Evolutionary conservation across 2,113 vertebrate species (phyloP), one percentile per base, ranked within the genome.

Genomic region (Halichoeres trimaculatus): DNA sequence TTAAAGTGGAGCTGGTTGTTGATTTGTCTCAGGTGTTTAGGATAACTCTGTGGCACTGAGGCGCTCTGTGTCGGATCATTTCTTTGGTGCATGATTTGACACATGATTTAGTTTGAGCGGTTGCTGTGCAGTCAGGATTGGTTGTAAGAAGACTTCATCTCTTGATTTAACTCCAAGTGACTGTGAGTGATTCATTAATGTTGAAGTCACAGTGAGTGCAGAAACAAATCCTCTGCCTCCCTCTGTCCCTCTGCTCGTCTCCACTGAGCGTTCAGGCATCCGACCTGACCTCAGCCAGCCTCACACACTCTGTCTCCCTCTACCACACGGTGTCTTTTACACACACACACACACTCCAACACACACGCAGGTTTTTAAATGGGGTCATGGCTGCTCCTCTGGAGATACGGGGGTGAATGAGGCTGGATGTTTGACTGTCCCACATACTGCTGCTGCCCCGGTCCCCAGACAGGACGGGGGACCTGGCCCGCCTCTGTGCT

Each of bases 401-500:
- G 63, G 84, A 76, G 89, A 61, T 62, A 34, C 64, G 19, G 70
- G 65, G 87, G 72, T 73, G 83, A 86, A 62, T 43, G 71, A 85
- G 82, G 88, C 80, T 82, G 48, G 35, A 85, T 75, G 73, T 48
- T 77, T 72, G 73, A 78, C 80, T 84, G 89, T 83, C 85, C 88
- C 86, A 88, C 67, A 90, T 92, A 85, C 17, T 47, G 43, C 75
- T 61, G 61, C 63, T 41, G 70, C 78, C 68, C 70, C 16, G 16
- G 58, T 89, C 81, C 84, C 84, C 65, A 60, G 85, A 84, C 75
- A 66, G 80, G 78, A 86, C 10, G 17, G 9, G 74, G 67, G 73
- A 84, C 52, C 9, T 30, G 52, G 72, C 70, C 65, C 70, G 69
- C 35, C 59, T 67, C 51, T 74, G 43, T 48, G 45, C 38, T 79